These are phyloP conservation scores for Martes flavigula DNA, from an alignment of 2,797 vertebrate species.

Conservation along the genomic window DNA sequence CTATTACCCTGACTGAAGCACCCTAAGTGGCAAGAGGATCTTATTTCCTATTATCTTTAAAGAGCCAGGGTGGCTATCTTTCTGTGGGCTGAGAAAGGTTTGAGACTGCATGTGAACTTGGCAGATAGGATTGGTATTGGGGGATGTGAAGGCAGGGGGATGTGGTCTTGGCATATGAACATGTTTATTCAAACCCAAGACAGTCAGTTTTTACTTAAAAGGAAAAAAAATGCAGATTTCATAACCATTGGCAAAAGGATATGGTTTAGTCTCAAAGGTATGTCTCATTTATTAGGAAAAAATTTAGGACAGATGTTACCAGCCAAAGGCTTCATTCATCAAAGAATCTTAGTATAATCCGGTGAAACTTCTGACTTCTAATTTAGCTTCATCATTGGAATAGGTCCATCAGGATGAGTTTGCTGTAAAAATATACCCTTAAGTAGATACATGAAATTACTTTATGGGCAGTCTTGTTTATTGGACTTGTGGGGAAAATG, in stretches of 20 bases:
- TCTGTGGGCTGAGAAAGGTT: not conserved
- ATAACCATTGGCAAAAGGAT: not conserved
- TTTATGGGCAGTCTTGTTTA: slow-evolving; percentile 6
- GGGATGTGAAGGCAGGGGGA: not conserved
- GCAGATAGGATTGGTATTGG: not conserved
- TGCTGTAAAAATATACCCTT: not conserved
- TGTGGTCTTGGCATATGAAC: not conserved
- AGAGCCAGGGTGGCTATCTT: not conserved
- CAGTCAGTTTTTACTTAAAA: slow-evolving; percentile 4
- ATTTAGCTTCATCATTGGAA: slow-evolving; percentile 41
- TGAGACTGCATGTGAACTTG: not conserved
- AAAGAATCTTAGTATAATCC: not conserved
- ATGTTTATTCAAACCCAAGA: not conserved
- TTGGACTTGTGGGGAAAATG: not conserved
- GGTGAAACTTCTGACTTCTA: not conserved
- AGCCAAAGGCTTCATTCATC: not conserved
- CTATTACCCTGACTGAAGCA: not conserved
- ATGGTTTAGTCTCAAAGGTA: not conserved
- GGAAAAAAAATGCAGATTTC: not conserved
- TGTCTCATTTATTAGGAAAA: slow-evolving; percentile 7
- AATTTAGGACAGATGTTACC: not conserved
- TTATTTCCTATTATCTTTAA: not conserved
- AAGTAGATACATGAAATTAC: slow-evolving; percentile 9
- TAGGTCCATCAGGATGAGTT: not conserved
- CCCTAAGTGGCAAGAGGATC: not conserved